These are phyloP conservation scores for Caenorhabditis remanei DNA, from an alignment of 1,140 invertebrate species.

Conservation along the genomic window DNA sequence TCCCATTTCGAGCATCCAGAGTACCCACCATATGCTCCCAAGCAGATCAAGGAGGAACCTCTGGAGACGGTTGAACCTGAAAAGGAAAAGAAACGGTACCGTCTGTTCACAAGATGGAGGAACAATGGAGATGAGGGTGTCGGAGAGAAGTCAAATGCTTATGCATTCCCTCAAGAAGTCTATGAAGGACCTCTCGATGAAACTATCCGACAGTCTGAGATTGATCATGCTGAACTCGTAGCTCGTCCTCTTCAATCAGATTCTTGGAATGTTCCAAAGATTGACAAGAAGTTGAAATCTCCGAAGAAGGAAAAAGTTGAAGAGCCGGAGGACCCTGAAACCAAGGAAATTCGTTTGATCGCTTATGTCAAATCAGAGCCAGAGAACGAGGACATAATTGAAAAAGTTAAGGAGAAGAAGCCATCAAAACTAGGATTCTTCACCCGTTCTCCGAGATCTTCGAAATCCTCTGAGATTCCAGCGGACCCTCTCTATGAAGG, in stretches of 20 bases:
- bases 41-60: not conserved
- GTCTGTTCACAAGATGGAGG: conserved; percentile 40
- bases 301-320: not conserved
- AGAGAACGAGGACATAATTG: not conserved
- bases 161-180: conserved; percentile 32
- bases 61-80: not conserved
- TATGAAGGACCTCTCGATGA: conserved; percentile 66
- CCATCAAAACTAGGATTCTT: not conserved
- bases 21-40: not conserved
- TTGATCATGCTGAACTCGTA: conserved; percentile 59
- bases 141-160: conserved; percentile 66
- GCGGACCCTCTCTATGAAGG: conserved; percentile 60
- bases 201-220: conserved; percentile 50
- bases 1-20: conserved; percentile 1
- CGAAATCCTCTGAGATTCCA: conserved; percentile 5
- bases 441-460: not conserved
- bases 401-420: not conserved
- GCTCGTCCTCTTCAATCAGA: conserved; percentile 56
- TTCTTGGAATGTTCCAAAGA: conserved; percentile 46
- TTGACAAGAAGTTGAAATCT: conserved; percentile 45
- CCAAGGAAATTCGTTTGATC: conserved; percentile 11
- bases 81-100: not conserved
- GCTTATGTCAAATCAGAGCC: not conserved
- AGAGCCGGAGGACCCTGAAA: conserved; percentile 18
- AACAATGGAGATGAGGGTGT: conserved; percentile 70